Base-by-base conservation (phyloP, 2,113 vertebrate genomes). In the Osmerus eperlanus region DNA sequence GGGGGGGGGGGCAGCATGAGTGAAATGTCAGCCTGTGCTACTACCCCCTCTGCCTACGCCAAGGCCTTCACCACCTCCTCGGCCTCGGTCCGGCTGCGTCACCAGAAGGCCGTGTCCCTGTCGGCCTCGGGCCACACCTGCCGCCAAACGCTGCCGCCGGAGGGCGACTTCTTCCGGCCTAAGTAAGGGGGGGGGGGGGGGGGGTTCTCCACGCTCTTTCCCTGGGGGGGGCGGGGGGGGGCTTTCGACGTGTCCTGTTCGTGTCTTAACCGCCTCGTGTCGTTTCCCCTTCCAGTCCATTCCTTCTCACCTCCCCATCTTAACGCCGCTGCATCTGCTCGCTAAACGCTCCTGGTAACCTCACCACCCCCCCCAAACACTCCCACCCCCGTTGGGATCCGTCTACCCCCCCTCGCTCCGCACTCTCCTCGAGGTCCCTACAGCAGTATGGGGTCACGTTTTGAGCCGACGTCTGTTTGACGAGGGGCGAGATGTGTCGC, bases 91-190 rank as follows among this genome's bases (percentile, higher is more conserved):
- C 91, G 86, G 84, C 92, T 93, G 90, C 91, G 91, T 89, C 92
- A 93, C 93, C 93, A 92, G 90, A 93, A 92, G 89, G 91, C 91
- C 60, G 84, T 92, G 83, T 93, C 93, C 86, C 79, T 90, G 85
- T 93, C 91, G 83, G 92, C 91, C 90, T 93, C 92, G 75, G 92
- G 93, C 89, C 91, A 91, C 86, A 89, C 91, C 91, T 90, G 87
- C 90, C 91, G 89, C 89, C 84, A 90, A 87, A 66, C 71, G 18
- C 86, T 92, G 82, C 90, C 91, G 86, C 88, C 91, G 89, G 87
- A 92, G 85, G 88, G 91, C 91, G 90, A 92, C 88, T 86, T 91
- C 92, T 88, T 91, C 92, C 90, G 90, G 89, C 89, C 89, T 89
- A 84, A 89, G 93, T 94, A 94, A 94, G 92, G 90, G 70, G 29